Evolutionary conservation across 2,113 vertebrate genomes (phyloP).

Genomic region (Nicator chloris): DNA sequence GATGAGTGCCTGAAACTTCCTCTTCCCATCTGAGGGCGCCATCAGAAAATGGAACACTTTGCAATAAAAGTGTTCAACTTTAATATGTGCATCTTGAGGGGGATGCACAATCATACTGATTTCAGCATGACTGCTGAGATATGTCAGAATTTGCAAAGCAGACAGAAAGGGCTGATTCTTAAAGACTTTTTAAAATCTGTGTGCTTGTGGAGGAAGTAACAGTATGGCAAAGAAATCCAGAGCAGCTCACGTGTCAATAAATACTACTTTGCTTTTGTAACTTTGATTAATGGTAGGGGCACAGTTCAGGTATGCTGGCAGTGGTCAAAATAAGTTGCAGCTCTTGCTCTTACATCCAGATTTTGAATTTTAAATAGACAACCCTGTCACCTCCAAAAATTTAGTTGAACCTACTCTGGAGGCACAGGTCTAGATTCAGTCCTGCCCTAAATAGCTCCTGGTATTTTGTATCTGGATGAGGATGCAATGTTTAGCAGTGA

Average conservation of each 20-base stretch:
- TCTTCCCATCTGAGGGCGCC: not conserved
- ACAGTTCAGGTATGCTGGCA: not conserved
- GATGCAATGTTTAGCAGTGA: not conserved
- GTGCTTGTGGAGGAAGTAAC: not conserved
- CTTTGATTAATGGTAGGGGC: not conserved
- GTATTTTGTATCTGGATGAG: not conserved
- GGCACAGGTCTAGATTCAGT: not conserved
- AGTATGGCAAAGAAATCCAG: not conserved
- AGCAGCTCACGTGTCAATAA: not conserved
- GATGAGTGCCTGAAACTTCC: not conserved
- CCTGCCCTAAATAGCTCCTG: not conserved
- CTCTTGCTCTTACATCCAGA: not conserved
- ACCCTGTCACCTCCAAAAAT: not conserved
- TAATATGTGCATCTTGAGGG: accelerated
- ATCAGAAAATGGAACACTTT: not conserved
- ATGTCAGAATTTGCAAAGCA: not conserved
- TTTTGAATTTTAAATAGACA: not conserved
- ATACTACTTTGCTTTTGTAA: not conserved
- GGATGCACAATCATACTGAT: not conserved
- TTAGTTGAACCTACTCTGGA: not conserved
- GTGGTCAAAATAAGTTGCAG: not conserved
- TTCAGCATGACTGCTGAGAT: not conserved
- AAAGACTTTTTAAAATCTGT: not conserved
- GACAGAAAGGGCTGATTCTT: not conserved
- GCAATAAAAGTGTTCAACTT: not conserved